Conservation (phyloP, 2,888 invertebrate species). For the Himalopsyche kuldschensis region DNA sequence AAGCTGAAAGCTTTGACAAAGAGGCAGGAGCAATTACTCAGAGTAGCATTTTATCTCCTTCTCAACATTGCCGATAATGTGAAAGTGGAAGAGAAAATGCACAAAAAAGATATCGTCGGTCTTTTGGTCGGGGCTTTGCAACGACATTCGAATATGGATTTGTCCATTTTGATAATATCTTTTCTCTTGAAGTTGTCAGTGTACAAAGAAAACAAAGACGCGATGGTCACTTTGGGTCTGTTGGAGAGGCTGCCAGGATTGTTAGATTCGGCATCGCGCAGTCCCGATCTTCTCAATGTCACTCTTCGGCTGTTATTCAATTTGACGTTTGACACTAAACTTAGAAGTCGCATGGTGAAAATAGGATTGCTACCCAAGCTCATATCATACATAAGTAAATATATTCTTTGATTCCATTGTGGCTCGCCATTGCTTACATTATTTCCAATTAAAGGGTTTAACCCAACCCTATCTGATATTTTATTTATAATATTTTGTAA, state of each 20-base stretch:
- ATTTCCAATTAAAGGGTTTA: too few relatives aligned
- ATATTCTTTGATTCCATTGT: constrained; percentile 33
- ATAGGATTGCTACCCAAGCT: constrained; percentile 87
- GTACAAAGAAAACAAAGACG: constrained; percentile 91
- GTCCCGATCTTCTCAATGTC: constrained; percentile 76
- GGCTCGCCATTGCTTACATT: background rate
- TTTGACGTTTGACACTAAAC: constrained; percentile 89
- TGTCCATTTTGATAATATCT: constrained; percentile 86
- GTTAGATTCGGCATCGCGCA: constrained; percentile 64
- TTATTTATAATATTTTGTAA: too few relatives aligned
- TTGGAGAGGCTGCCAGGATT: constrained; percentile 83
- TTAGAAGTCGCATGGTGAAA: constrained; percentile 87
- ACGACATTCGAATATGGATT: constrained; percentile 81
- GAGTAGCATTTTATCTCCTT: constrained; percentile 90
- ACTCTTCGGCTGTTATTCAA: constrained; percentile 89
- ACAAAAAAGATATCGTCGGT: constrained; percentile 86
- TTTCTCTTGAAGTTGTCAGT: constrained; percentile 95
- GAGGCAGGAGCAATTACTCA: constrained; percentile 89
- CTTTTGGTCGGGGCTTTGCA: constrained; percentile 87
- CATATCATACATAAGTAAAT: constrained; percentile 80
- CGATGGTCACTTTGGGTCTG: constrained; percentile 81
- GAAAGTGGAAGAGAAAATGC: constrained; percentile 96
- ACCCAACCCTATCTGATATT: too few relatives aligned
- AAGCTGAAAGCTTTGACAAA: constrained; percentile 80
- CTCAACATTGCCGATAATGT: constrained; percentile 95